phyloP scores from a whole-genome alignment of 2,888 invertebrate species.

The Pollenia angustigena region DNA sequence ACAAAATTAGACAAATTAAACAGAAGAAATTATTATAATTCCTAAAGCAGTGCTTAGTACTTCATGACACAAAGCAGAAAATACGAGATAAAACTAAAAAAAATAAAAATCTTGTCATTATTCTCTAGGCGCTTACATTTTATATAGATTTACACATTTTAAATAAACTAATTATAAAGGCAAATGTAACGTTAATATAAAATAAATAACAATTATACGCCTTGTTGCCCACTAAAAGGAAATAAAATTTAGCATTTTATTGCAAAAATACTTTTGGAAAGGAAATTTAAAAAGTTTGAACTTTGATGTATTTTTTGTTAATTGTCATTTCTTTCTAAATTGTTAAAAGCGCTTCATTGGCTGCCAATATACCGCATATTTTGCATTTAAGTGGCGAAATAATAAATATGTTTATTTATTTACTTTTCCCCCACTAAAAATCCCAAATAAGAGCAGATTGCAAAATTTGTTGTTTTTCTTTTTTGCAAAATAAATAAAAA shows the following conservation, averaged over 20 bases:
- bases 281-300: background rate
- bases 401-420: slow-evolving; percentile 54
- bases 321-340: background rate
- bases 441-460: slow-evolving; percentile 29
- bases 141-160: background rate
- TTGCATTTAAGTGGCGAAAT: slow-evolving; percentile 11
- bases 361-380: slow-evolving; percentile 41
- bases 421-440: slow-evolving; percentile 46
- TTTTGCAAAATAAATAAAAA: slow-evolving; percentile 15
- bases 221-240: slow-evolving; percentile 23
- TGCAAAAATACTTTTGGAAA: background rate
- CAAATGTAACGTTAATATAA: slow-evolving; percentile 34
- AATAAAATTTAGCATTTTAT: slow-evolving; percentile 9
- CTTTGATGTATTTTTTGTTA: background rate
- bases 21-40: background rate
- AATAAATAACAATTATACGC: slow-evolving; percentile 44
- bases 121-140: background rate
- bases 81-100: background rate
- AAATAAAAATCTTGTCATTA: background rate
- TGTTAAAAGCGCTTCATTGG: slow-evolving; percentile 41
- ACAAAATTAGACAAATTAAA: slow-evolving; percentile 17
- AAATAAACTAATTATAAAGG: slow-evolving; percentile 31
- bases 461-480: slow-evolving; percentile 6
- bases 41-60: background rate
- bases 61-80: background rate